phyloP scores from a whole-genome alignment of 1,140 invertebrate genomes.

The Hestina assimilis region DNA sequence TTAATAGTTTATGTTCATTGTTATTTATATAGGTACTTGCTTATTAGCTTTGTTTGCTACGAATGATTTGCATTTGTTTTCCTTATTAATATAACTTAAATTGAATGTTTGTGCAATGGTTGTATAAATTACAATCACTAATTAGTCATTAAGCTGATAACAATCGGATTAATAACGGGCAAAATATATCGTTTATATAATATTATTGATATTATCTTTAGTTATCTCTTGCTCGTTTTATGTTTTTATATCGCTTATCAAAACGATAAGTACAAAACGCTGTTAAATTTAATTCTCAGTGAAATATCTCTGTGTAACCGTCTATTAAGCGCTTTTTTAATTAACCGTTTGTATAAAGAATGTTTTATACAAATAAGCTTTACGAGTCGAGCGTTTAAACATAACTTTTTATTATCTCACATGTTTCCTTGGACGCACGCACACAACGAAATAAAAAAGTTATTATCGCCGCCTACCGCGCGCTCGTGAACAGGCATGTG shows the following conservation, averaged over 20 bases:
- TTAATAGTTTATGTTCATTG: too few relatives aligned
- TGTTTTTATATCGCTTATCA: neutral
- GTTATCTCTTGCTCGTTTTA: neutral
- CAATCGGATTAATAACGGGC: neutral
- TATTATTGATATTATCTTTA: neutral
- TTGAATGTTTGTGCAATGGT: neutral
- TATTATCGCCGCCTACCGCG: slow-evolving; percentile 47
- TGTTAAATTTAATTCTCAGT: neutral
- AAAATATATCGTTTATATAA: neutral
- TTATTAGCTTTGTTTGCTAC: neutral
- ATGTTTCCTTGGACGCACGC: slow-evolving; percentile 57
- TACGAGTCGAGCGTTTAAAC: slow-evolving; percentile 65
- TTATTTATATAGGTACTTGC: too few relatives aligned
- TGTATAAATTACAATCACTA: neutral
- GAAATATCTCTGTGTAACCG: slow-evolving; percentile 2
- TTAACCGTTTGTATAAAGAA: slow-evolving; percentile 73
- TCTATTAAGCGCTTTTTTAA: slow-evolving; percentile 36
- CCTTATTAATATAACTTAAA: neutral
- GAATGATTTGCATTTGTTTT: neutral
- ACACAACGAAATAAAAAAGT: slow-evolving; percentile 39
- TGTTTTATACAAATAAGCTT: slow-evolving; percentile 75
- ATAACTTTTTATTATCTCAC: slow-evolving; percentile 73
- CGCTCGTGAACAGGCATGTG: slow-evolving; percentile 27
- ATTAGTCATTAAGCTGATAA: neutral
- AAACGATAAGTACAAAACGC: neutral